Base-by-base conservation (phyloP, 1,140 invertebrate species). In the Pseudomyrmex gracilis region DNA sequence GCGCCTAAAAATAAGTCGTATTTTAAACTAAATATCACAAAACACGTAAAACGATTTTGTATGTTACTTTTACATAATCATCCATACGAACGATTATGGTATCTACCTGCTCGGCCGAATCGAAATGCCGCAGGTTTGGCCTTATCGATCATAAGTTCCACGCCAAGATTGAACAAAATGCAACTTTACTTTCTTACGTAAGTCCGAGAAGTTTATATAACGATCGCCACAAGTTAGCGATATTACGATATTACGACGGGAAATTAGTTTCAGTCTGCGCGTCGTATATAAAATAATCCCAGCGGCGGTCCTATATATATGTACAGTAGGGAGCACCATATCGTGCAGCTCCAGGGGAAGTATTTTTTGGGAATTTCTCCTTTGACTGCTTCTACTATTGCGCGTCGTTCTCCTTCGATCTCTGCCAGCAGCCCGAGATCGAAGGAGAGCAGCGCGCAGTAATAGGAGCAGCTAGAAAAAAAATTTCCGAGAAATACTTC, bases 171-270 rank as follows among this genome's bases (percentile, higher is more conserved):
- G 20, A 67, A 78, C 73, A 84, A 84, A 67, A 47, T 71, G 22
- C 13, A 77, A 67, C 17, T 12, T 43, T 70, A 47, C 43, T 55
- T 58, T 66, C 58, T 86, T 84, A 66, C 20, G 51, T 84, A 86
- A 84, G 57, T 82, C 2, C 4, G n/a, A 61, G 64, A 78, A 71
- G 76, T 80, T 80, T 80, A 58, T n/a, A 57, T 71, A 80, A 80
- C 76, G 55, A 66, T 71, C 76, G 22, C 66, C 76, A 45, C 45
- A 60, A 80, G 66, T 80, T 58, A 66, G 67, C 66, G 76, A 80
- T 64, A 80, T 80, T 64, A 80, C 49, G 76, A 80, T 70, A 70
- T 15, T 47, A 43, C 43, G 53, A 58, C 66, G 60, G 76, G 76
- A 80, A 80, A 80, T 80, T 80, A 80, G 76, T 70, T 80, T 70